Evolutionary conservation across 2,888 invertebrate genomes (phyloP), one percentile per base, ranked within the genome.

Genomic region (Eupithecia subfuscata): DNA sequence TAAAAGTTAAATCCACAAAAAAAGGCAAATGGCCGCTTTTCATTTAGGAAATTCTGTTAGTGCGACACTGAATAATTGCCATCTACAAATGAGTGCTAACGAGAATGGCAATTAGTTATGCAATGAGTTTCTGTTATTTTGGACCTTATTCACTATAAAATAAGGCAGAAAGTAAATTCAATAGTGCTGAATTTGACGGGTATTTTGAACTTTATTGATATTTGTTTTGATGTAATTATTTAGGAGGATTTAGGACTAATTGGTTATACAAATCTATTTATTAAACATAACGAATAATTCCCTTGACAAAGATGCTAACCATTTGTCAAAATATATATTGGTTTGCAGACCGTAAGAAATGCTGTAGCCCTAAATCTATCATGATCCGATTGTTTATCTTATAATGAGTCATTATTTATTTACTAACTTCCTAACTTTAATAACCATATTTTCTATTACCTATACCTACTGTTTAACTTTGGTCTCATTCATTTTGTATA

Each of bases 11-110:
- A 64, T n/a, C 8, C 18, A 9, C 16, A 18, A 34, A 64, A n/a
- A 64, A 43, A 43, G 43, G 14, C 8, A 67, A 75, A 67, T 67
- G 18, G 52, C 65, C 8, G 18, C n/a, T n/a, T 18, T 22, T 37
- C 43, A 71, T 72, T 76, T 69, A 74, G 65, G 69, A 71, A 71
- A 74, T 69, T 65, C 48, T 34, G 69, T 73, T 75, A 70, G 60
- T 40, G 16, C 9, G 67, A 48, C 56, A 60, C 37, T 71, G 71
- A 75, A 75, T 76, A 63, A 69, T 74, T 77, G 69, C 71, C 71
- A 72, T 69, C 69, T 64, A 69, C 69, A 77, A 69, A 74, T 76
- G 64, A 18, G 43, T 52, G 45, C 74, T 77, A 77, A 77, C 74
- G 71, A 74, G 69, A 0, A 5, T 16, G n/a, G 69, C 56, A 34